phyloP scores from a whole-genome alignment of 1,140 invertebrate species.

The Leptinotarsa undecemlineata region DNA sequence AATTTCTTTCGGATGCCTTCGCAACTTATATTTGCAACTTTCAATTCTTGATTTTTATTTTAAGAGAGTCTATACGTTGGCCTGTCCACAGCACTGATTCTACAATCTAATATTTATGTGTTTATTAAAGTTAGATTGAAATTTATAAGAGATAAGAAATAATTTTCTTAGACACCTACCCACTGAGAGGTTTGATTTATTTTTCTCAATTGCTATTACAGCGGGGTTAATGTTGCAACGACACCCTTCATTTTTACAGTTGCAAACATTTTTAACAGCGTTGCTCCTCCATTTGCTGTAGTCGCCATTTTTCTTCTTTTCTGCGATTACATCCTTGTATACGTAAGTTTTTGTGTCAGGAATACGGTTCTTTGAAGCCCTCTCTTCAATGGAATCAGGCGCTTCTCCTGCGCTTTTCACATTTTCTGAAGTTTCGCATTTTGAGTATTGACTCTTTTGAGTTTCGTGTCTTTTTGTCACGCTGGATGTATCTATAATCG shows the following conservation, averaged over 20 bases:
- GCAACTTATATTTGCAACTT: no score
- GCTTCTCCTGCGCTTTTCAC: neutral
- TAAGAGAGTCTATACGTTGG: no score
- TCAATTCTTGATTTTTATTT: no score
- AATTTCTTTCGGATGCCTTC: no score
- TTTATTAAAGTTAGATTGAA: no score
- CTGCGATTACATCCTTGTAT: constrained; percentile 10
- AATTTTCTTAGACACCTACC: neutral
- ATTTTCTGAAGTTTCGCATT: neutral
- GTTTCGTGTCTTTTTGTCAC: neutral
- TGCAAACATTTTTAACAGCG: neutral
- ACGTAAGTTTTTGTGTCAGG: constrained; percentile 2
- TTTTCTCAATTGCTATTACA: constrained; percentile 1
- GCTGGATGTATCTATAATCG: neutral
- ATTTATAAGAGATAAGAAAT: no score
- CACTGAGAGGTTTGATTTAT: neutral
- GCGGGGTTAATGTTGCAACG: constrained; percentile 19
- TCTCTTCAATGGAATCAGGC: neutral
- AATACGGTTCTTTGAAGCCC: neutral
- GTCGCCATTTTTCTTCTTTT: constrained; percentile 8
- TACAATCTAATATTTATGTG: no score
- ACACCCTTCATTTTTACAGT: neutral
- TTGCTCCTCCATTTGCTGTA: constrained; percentile 20
- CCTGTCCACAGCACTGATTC: no score
- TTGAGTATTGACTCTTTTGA: neutral